These are phyloP conservation scores for Parauchenoglanis punctatus DNA, from an alignment of 2,797 vertebrate genomes.

Conservation along the genomic window DNA sequence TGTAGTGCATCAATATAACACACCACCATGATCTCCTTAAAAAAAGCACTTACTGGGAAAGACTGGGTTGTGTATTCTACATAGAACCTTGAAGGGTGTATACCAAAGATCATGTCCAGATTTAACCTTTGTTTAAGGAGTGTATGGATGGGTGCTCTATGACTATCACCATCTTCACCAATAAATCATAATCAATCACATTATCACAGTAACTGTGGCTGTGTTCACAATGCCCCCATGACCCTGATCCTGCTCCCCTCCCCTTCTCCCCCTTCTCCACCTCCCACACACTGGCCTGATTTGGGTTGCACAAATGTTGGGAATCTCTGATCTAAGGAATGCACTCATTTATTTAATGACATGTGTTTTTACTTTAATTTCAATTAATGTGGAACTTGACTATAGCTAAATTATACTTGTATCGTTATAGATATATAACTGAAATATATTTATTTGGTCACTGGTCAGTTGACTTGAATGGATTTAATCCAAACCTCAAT, in stretches of 20 bases:
- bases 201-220: background rate
- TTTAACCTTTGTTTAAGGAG: background rate
- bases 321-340: background rate
- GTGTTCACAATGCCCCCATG: background rate
- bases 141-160: background rate
- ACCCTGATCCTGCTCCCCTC: background rate
- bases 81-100: background rate
- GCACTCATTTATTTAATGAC: background rate
- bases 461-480: background rate
- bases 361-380: background rate
- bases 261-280: background rate
- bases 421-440: background rate
- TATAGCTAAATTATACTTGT: background rate
- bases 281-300: constrained; percentile 13
- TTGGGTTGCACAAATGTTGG: background rate
- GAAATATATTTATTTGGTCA: background rate
- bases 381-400: background rate
- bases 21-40: background rate
- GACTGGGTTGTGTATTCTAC: background rate
- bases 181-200: constrained; percentile 12
- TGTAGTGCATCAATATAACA: background rate
- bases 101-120: background rate
- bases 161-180: background rate
- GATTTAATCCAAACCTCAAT: background rate
- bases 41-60: background rate